Percentiles rank a stretch among this genome's conserved stretches.
Evolutionary conservation across 2,113 vertebrate genomes (phyloP).

Genomic region (Pavo muticus): DNA sequence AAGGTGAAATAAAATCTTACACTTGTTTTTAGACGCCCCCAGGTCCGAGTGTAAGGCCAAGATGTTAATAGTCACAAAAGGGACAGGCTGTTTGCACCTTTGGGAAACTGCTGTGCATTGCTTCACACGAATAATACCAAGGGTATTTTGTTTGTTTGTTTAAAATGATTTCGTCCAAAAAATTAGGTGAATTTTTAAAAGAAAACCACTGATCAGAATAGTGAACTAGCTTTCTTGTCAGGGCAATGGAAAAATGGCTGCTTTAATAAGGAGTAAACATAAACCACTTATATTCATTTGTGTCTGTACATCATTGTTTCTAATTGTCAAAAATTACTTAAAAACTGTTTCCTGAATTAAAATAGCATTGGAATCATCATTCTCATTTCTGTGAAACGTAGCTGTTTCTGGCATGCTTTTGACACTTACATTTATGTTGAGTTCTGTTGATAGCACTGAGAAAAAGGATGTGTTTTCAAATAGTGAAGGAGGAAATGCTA

Average conservation of each 20-base stretch:
- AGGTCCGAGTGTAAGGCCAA: neutral
- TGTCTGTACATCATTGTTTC: neutral
- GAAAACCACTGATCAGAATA: neutral
- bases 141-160: neutral
- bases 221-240: neutral
- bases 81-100: neutral
- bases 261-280: neutral
- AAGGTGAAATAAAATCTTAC: neutral
- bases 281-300: neutral
- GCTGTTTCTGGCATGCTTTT: neutral
- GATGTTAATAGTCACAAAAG: neutral
- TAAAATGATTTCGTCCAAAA: neutral
- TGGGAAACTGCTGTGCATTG: accelerated
- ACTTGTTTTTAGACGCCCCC: neutral
- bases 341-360: slow-evolving; percentile 7
- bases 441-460: neutral
- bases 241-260: neutral
- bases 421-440: neutral
- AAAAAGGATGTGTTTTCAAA: slow-evolving; percentile 13
- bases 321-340: slow-evolving; percentile 19
- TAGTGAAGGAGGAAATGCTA: neutral
- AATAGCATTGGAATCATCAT: neutral
- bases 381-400: neutral
- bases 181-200: neutral
- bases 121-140: neutral